Evolutionary conservation across 2,797 vertebrate genomes (phyloP).

Genomic region (Corythornis leucogaster): DNA sequence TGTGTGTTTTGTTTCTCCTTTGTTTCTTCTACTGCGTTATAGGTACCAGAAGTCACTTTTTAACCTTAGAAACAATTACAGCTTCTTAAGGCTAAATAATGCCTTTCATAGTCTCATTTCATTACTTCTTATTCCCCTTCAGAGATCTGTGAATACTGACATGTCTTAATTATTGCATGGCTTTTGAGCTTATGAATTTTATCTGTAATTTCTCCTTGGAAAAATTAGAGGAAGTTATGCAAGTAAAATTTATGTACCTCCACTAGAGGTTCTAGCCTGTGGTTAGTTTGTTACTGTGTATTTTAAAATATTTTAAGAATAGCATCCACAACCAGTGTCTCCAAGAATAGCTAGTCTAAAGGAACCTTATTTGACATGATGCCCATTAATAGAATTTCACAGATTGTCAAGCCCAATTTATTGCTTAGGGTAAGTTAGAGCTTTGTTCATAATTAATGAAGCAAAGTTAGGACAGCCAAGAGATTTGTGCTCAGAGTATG

Average conservation of each 20-base stretch:
- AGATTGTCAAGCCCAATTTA: constrained; percentile 70
- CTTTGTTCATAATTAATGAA: constrained; percentile 72
- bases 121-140: not conserved
- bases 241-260: not conserved
- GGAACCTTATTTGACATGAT: constrained; percentile 41
- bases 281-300: constrained; percentile 21
- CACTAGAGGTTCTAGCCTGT: constrained; percentile 11
- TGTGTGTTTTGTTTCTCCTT: not conserved
- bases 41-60: not conserved
- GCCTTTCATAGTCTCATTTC: not conserved
- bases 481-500: not conserved
- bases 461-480: not conserved
- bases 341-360: constrained; percentile 32
- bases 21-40: not conserved
- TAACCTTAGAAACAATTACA: not conserved
- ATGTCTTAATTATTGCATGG: not conserved
- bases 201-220: not conserved
- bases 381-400: constrained; percentile 58
- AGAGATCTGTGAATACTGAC: not conserved
- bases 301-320: constrained; percentile 24
- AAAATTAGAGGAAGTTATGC: not conserved
- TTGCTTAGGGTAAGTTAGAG: constrained; percentile 60
- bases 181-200: not conserved
- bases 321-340: constrained; percentile 32
- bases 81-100: not conserved